phyloP scores from a whole-genome alignment of 2,888 invertebrate species.

The Cryptocephalus moraei region DNA sequence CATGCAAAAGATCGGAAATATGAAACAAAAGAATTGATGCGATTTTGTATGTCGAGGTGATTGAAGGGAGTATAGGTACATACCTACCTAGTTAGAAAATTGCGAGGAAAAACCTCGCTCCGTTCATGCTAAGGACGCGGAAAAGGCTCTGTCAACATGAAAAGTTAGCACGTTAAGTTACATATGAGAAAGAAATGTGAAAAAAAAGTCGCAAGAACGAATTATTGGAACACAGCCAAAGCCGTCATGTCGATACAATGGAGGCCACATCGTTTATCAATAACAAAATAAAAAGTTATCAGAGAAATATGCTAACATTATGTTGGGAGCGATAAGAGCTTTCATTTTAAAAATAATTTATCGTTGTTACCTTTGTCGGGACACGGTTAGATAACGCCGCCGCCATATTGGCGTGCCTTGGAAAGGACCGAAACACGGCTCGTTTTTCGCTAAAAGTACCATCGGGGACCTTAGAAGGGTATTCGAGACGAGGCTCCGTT shows the following conservation, averaged over 20 bases:
- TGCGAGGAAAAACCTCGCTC: too few relatives aligned
- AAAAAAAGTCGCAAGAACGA: background rate
- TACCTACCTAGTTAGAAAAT: too few relatives aligned
- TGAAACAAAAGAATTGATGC: too few relatives aligned
- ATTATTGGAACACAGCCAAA: conserved; percentile 22
- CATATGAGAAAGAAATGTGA: background rate
- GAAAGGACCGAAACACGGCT: conserved; percentile 16
- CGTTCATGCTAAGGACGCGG: too few relatives aligned
- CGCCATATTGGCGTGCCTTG: conserved; percentile 25
- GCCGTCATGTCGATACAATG: conserved; percentile 11
- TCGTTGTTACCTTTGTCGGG: conserved; percentile 8
- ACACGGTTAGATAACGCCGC: conserved; percentile 1
- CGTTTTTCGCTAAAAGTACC: conserved; percentile 4
- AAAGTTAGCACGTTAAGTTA: too few relatives aligned
- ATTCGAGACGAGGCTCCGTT: too few relatives aligned
- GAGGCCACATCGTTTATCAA: conserved; percentile 17
- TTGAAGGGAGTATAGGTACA: too few relatives aligned
- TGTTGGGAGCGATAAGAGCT: conserved; percentile 20
- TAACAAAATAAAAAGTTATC: conserved; percentile 7
- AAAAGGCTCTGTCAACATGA: too few relatives aligned
- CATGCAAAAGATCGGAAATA: too few relatives aligned
- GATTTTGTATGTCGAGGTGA: too few relatives aligned
- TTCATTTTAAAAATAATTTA: conserved; percentile 5
- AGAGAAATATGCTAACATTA: conserved; percentile 32
- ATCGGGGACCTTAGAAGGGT: too few relatives aligned